Percentiles rank a stretch among this genome's conserved stretches.
These are phyloP conservation scores for Oenanthe oenanthe DNA, from an alignment of 2,113 vertebrate genomes.

Conservation along the genomic window DNA sequence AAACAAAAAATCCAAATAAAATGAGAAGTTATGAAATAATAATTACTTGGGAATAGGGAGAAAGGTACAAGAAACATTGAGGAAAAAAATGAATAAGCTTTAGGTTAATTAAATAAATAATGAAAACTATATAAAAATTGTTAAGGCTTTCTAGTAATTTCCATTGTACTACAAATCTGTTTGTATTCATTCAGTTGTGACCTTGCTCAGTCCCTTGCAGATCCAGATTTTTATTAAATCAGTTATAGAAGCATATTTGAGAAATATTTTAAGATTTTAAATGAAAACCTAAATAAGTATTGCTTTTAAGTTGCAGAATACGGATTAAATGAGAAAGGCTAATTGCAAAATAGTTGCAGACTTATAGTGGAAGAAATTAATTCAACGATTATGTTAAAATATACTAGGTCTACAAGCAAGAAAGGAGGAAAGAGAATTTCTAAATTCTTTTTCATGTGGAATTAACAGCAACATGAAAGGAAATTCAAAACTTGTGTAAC, in stretches of 20 bases:
- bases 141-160: neutral
- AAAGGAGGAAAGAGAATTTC: neutral
- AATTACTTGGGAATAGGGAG: neutral
- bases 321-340: neutral
- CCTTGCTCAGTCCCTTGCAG: neutral
- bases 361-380: neutral
- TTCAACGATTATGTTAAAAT: conserved; percentile 2
- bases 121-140: neutral
- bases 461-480: conserved; percentile 24
- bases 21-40: neutral
- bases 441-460: conserved; percentile 49
- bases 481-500: conserved; percentile 12
- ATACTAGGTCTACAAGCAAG: neutral
- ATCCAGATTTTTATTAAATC: neutral
- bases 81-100: neutral
- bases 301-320: neutral
- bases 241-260: neutral
- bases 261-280: neutral
- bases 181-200: neutral
- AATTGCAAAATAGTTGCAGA: neutral
- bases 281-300: neutral
- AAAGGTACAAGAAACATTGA: neutral
- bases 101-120: neutral
- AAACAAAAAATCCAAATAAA: conserved; percentile 38
- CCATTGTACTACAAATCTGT: neutral